Base-by-base conservation (phyloP, 2,888 invertebrate genomes). In the Drosophila parthenogenetica region DNA sequence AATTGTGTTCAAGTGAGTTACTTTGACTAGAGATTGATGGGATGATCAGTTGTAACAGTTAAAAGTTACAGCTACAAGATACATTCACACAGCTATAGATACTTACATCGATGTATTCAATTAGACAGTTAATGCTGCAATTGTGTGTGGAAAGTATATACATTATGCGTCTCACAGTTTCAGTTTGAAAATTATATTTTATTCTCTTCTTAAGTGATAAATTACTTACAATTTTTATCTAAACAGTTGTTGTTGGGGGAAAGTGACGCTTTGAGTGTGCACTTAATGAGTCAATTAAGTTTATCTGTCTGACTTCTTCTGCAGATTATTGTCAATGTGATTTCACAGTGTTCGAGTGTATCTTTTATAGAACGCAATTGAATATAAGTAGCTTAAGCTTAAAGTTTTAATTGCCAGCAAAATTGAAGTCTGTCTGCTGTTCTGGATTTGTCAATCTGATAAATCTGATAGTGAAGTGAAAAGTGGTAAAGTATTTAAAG, bases 261-360 rank as follows among this genome's bases (percentile, higher is more conserved):
- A 71, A 71, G 75, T 61, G 71, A 66, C 55, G 67, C 59, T 50
- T 67, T 54, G 25, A 49, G 48, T 57, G 65, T 74, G 71, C 86
- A 69, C 58, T 79, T 83, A 71, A 86, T 75, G 72, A 75, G 65
- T 86, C 84, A 82, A 86, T 86, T 82, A 80, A 74, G 62, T 54
- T 69, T 81, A 75, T 72, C 79, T 81, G 40, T 40, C 64, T 29
- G 40, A 16, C 60, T 37, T 25, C 17, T 48, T 3, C 13, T 35
- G 11, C 48, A 58, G 55, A 63, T n/a, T 49, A 29, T 29, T 39
- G 25, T 54, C 61, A 10, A 51, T 37, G 22, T 54, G 54, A 54
- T 54, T 54, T 54, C 40, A 53, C 40, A 40, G 40, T 43, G 29
- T 29, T 29, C 8, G 29, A 29, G 29, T 29, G 54, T 45, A 32